phyloP scores from a whole-genome alignment of 2,113 vertebrate species.

The Phalacrocorax brasilianus region DNA sequence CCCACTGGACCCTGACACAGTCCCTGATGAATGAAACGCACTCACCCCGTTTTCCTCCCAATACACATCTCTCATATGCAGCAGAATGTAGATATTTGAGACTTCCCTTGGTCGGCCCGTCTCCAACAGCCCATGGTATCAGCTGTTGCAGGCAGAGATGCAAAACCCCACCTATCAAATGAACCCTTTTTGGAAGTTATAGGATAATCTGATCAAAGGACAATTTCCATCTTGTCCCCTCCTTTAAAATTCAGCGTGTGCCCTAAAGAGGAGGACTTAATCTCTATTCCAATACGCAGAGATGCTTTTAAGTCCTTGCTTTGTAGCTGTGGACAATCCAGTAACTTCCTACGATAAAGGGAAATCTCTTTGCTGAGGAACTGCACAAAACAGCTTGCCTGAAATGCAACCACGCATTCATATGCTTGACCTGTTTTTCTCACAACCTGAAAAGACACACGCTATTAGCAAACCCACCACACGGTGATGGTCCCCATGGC shows the following conservation, averaged over 20 bases:
- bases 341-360: background rate
- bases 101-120: background rate
- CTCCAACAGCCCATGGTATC: accelerated
- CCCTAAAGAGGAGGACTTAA: slow-evolving; percentile 27
- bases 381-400: background rate
- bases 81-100: background rate
- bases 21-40: accelerated
- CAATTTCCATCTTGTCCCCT: background rate
- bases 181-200: background rate
- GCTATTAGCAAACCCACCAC: background rate
- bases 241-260: background rate
- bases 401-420: background rate
- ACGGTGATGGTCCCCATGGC: background rate
- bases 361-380: background rate
- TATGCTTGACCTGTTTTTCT: slow-evolving; percentile 17
- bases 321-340: background rate
- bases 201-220: background rate
- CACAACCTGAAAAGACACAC: background rate
- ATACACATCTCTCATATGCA: accelerated
- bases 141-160: background rate
- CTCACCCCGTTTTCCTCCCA: accelerated
- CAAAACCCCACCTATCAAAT: background rate
- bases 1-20: background rate
- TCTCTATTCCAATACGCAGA: background rate
- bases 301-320: slow-evolving; percentile 33